phyloP scores from a whole-genome alignment of 2,797 vertebrate species.

The Sciurus carolinensis region DNA sequence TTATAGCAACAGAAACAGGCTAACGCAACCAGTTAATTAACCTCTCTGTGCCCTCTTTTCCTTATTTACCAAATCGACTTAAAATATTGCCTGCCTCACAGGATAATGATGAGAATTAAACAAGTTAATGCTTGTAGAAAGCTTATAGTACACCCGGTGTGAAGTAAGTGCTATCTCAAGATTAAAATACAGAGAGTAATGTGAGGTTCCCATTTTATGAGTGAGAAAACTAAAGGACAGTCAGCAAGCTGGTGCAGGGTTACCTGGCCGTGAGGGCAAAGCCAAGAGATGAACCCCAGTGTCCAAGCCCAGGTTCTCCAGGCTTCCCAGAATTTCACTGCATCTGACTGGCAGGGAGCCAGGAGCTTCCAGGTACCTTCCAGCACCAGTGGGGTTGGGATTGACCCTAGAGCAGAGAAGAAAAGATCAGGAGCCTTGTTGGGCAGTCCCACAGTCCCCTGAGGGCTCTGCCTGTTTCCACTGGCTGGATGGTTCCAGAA shows the following conservation, averaged over 20 bases:
- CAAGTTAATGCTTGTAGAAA: background rate
- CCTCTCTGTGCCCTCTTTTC: background rate
- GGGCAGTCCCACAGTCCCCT: background rate
- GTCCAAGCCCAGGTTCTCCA: background rate
- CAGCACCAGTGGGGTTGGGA: rapidly evolving
- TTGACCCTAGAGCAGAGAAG: background rate
- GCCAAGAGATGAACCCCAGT: background rate
- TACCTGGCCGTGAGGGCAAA: background rate
- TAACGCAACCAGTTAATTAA: background rate
- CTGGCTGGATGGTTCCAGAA: background rate
- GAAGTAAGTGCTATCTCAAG: background rate
- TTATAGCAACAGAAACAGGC: background rate
- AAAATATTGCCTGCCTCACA: background rate
- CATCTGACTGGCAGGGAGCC: background rate
- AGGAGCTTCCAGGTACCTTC: background rate
- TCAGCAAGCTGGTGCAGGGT: background rate
- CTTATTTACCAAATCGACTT: background rate
- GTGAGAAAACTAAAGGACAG: background rate
- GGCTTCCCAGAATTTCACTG: background rate
- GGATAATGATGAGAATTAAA: constrained; percentile 21
- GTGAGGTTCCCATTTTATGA: background rate
- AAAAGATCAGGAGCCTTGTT: background rate
- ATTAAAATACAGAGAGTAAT: background rate
- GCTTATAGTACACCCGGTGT: background rate
- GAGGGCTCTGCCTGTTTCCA: background rate